Evolutionary conservation across 2,888 invertebrate genomes (phyloP), one percentile per base, ranked within the genome.

Genomic region (Drosophila mayaguana): DNA sequence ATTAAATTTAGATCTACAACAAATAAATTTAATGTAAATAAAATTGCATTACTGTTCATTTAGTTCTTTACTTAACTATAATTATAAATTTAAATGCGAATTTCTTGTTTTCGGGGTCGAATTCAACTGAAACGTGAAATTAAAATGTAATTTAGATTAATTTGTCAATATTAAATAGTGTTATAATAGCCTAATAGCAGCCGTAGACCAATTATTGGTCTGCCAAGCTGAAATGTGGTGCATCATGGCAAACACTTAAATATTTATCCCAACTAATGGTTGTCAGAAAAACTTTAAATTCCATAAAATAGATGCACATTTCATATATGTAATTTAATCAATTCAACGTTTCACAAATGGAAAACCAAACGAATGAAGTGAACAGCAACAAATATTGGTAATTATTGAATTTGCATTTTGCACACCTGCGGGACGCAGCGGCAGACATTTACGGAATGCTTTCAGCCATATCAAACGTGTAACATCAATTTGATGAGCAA

Each of bases 331-430:
- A 45, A 12, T 42, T 38, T 12, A 11, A 72, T 72, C 74, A 55
- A 56, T 74, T 43, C 51, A 42, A 18, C 56, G 36, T 16, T 65
- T 45, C 12, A 53, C 18, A 65, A 42, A 53, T 20, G 3, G 1
- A n/a, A 25, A 25, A 3, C n/a, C 40, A 1, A 6, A 50, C n/a
- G 32, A 57, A 14, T 25, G 28, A 32, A 48, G 14, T 12, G 18
- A 28, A 54, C 40, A 28, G 51, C 40, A 70, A 22, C 51, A 55
- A 36, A 61, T 61, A 69, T 70, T 70, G 59, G 5, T 56, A 66
- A 51, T 68, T 73, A 88, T 83, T 70, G 62, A 77, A 83, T 81
- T 78, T 72, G 38, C 70, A 78, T 74, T 70, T 67, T 50, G 71
- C 53, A 70, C 73, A 56, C 78, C 53, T 62, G 45, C n/a, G 40